Evolutionary conservation across 64 coral and sea anemone genomes (phyloP), one percentile per base, ranked within the genome.

Genomic region (Catalaphyllia jardinei): DNA sequence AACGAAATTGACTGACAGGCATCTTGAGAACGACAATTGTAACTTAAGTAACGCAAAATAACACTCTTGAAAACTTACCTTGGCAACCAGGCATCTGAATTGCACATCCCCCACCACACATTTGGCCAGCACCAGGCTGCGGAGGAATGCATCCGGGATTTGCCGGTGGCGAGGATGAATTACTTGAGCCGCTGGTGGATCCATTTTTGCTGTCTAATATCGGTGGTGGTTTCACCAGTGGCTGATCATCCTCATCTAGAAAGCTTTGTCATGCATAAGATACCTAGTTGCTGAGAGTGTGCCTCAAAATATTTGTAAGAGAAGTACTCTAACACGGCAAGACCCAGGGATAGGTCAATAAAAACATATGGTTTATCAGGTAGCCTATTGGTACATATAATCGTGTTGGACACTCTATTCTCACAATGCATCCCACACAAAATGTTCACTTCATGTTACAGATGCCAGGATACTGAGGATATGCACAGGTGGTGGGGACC

Each of bases 201-300:
- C 29, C 61, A 49, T 85, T 85, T 4, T 49, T 71, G 63, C 38
- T 85, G 81, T 85, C 81, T 63, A 85, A 42, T 27, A 10, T 10
- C 39, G 50, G 69, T 27, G 38, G 62, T 85, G 81, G 81, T 85
- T 85, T 71, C 71, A 85, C 63, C 35, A 85, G 63, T 11, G 67
- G 39, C 38, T 85, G 81, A 8, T 42, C 81, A 9, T 85, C 81
- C 11, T 85, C 62, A 52, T 85, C 81, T 16, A 85, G 38, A 6
- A 85, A 85, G 24, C 81, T 85, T 20, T 46, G 33, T n/a, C 33
- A 85, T 29, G 39, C 20, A 50, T 14, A 9, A 64, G 8, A 83
- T 12, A 18, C 9, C 54, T 57, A 57, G 54, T 57, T 79, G 31
- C 27, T 20, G 16, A 10, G 15, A 14, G 18, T 60, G 29, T 1